Evolutionary conservation across 1,140 invertebrate genomes (phyloP).

Genomic region (Pararge aegeria): DNA sequence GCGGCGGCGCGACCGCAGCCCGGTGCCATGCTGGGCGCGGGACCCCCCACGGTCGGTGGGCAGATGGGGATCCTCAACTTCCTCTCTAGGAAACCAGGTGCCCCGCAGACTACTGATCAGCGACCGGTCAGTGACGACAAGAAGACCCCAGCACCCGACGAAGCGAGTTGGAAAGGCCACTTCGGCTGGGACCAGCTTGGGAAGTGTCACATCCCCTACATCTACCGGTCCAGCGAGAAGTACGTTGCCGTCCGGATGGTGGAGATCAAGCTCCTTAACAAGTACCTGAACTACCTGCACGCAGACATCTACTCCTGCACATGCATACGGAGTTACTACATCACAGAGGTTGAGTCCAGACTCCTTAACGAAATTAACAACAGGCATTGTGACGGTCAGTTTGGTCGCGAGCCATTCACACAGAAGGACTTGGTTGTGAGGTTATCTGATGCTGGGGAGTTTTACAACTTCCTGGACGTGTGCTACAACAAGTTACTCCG

Average conservation of each 20-base stretch:
- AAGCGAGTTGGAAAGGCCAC: constrained; percentile 89
- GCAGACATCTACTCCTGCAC: constrained; percentile 92
- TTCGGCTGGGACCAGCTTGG: constrained; percentile 95
- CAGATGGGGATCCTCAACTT: constrained; percentile 83
- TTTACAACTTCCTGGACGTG: constrained; percentile 93
- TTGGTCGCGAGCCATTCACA: constrained; percentile 93
- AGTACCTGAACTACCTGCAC: constrained; percentile 90
- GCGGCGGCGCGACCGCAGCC: constrained; percentile 61
- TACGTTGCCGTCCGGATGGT: constrained; percentile 95
- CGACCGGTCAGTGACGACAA: constrained; percentile 56
- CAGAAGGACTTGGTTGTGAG: constrained; percentile 94
- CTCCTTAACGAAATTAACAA: constrained; percentile 96
- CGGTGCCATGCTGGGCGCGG: constrained; percentile 60
- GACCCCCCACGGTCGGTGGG: constrained; percentile 60
- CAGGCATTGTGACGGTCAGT: constrained; percentile 94
- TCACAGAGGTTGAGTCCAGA: constrained; percentile 93
- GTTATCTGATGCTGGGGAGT: constrained; percentile 92
- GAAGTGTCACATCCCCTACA: constrained; percentile 92
- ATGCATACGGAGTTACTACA: constrained; percentile 95
- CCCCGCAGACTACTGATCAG: constrained; percentile 48
- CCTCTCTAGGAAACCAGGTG: constrained; percentile 73
- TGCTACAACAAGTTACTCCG: constrained; percentile 91
- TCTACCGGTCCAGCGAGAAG: constrained; percentile 90
- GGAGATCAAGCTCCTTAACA: constrained; percentile 92
- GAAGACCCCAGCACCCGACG: constrained; percentile 83